These are phyloP conservation scores for Eidolon dupreanum DNA, from an alignment of 2,797 vertebrate species.

Conservation along the genomic window DNA sequence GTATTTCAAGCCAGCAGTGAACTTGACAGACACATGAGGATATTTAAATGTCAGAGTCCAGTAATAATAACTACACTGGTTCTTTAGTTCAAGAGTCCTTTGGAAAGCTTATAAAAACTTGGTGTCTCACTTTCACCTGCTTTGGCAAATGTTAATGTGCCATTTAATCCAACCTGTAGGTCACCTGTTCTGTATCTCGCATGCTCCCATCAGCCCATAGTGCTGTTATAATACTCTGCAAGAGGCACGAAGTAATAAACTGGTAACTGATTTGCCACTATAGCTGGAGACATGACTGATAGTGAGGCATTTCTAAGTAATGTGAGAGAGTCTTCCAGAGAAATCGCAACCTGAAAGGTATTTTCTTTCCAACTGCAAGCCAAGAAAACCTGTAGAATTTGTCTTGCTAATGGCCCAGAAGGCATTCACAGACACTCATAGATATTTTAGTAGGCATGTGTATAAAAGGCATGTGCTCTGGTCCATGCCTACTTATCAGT, in stretches of 20 bases:
- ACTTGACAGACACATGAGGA: neutral
- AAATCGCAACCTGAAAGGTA: neutral
- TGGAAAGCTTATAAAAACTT: neutral
- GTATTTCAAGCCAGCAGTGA: neutral
- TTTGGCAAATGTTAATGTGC: neutral
- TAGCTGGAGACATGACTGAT: neutral
- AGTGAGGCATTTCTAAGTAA: neutral
- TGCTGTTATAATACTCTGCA: neutral
- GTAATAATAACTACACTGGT: neutral
- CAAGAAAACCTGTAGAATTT: neutral
- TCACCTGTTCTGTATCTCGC: rapidly evolving
- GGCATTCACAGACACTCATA: neutral
- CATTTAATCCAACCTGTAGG: neutral
- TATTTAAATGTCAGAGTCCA: neutral
- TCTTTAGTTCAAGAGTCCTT: neutral
- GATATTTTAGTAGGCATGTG: neutral
- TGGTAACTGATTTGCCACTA: neutral
- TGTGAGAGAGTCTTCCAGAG: neutral
- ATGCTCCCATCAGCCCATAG: neutral
- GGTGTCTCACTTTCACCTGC: neutral
- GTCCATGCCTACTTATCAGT: neutral
- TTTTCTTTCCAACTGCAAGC: neutral
- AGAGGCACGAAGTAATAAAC: neutral
- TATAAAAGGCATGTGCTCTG: neutral
- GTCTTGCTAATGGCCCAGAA: neutral